Evolutionary conservation across 2,797 vertebrate genomes (phyloP).

Genomic region (Falco concolor): DNA sequence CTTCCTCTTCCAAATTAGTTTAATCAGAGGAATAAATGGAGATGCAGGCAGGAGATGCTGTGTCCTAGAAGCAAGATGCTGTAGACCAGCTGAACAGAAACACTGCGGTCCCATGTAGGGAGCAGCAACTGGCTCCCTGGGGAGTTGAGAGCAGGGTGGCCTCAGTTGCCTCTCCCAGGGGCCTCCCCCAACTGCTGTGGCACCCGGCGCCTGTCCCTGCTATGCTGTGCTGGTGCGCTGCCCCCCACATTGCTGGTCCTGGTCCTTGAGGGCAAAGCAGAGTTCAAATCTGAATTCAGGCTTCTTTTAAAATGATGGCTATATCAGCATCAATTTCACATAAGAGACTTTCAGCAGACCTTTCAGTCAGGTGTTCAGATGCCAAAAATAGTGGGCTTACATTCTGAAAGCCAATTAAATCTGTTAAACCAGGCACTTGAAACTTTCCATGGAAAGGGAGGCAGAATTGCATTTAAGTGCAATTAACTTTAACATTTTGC

Average conservation of each 20-base stretch:
- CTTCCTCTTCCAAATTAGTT: background rate
- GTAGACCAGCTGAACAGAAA: background rate
- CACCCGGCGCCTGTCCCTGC: rapidly evolving
- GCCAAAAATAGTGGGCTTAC: background rate
- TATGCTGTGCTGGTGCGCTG: rapidly evolving
- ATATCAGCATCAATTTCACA: background rate
- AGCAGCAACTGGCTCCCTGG: background rate
- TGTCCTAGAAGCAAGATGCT: background rate
- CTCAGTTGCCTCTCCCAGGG: background rate
- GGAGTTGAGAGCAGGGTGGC: background rate
- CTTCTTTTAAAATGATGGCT: background rate
- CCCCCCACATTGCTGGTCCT: rapidly evolving
- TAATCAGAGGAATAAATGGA: background rate
- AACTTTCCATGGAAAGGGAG: background rate
- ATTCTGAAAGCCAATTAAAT: background rate
- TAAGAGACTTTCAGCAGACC: background rate
- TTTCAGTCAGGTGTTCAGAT: background rate
- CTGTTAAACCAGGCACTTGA: background rate
- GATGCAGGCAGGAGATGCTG: background rate
- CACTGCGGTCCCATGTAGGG: rapidly evolving
- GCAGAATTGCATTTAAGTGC: background rate
- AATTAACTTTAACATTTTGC: background rate
- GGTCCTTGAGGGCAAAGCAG: background rate
- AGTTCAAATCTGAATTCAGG: background rate
- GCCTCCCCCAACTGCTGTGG: rapidly evolving